Conservation (phyloP, 2,888 invertebrate species). For the Acleris literana region DNA sequence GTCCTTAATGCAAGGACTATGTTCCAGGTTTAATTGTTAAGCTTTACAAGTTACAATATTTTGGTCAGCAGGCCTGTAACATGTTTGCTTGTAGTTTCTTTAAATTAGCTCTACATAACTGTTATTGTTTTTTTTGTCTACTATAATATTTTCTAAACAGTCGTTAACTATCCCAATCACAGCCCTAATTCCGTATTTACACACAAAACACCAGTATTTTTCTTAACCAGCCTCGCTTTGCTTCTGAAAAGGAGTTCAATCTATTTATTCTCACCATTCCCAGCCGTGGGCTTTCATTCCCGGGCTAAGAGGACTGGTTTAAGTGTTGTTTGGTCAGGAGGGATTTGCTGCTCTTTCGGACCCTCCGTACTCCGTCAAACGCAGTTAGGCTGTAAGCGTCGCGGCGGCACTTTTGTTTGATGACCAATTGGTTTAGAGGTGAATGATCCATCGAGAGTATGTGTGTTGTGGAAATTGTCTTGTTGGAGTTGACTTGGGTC, state of each 20-base stretch:
- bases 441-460: background rate
- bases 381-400: conserved; percentile 59
- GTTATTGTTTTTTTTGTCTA: too few relatives aligned
- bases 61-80: too few relatives aligned
- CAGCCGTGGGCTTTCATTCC: conserved; percentile 62
- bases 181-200: conserved; percentile 4
- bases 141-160: too few relatives aligned
- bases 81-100: too few relatives aligned
- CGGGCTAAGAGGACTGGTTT: conserved; percentile 77
- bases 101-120: too few relatives aligned
- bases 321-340: conserved; percentile 79
- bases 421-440: conserved; percentile 11
- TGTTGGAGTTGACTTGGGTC: background rate
- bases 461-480: background rate
- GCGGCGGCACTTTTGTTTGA: conserved; percentile 50
- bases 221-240: conserved; percentile 21
- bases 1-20: too few relatives aligned
- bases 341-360: conserved; percentile 80
- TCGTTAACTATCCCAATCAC: background rate
- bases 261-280: conserved; percentile 68
- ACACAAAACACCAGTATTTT: conserved; percentile 23
- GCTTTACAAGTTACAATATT: too few relatives aligned
- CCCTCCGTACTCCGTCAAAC: conserved; percentile 75
- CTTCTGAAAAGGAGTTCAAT: conserved; percentile 62
- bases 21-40: too few relatives aligned